phyloP scores from a whole-genome alignment of 2,888 invertebrate genomes.

The Ichneumon xanthorius region DNA sequence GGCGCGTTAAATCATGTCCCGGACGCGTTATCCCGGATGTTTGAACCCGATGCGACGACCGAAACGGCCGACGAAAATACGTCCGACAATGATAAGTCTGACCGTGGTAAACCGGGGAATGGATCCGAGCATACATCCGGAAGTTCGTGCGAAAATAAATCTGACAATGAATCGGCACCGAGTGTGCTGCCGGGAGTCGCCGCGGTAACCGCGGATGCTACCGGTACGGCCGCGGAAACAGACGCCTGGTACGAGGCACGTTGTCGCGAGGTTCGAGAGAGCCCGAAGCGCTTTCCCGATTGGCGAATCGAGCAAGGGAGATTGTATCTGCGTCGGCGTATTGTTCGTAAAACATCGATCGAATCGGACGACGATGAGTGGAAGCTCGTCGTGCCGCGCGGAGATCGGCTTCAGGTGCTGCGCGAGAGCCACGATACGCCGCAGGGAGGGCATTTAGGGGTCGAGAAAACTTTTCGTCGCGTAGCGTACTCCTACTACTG shows the following conservation, averaged over 20 bases:
- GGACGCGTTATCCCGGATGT: constrained; percentile 43
- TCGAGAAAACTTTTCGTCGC: constrained; percentile 61
- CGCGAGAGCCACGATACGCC: constrained; percentile 69
- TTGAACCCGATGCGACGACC: neutral
- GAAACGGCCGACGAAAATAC: too few species aligned
- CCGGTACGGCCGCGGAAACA: neutral
- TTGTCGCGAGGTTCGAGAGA: neutral
- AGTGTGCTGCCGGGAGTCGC: too few species aligned
- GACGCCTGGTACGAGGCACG: constrained; percentile 25
- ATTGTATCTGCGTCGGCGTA: neutral
- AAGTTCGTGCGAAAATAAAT: neutral
- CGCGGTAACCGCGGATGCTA: neutral
- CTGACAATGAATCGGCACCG: too few species aligned
- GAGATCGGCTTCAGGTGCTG: neutral
- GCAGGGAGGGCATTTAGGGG: constrained; percentile 70
- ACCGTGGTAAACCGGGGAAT: too few species aligned
- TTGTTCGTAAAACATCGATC: neutral
- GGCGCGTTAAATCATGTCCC: too few species aligned
- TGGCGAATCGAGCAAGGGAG: neutral
- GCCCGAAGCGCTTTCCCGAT: neutral
- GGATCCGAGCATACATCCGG: neutral
- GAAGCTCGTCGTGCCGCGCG: neutral
- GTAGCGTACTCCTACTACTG: constrained; percentile 66
- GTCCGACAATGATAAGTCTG: too few species aligned
- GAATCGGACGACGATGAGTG: neutral